These are phyloP conservation scores for Mormyrops attenuatus DNA, from an alignment of 2,797 vertebrate genomes.

Conservation along the genomic window DNA sequence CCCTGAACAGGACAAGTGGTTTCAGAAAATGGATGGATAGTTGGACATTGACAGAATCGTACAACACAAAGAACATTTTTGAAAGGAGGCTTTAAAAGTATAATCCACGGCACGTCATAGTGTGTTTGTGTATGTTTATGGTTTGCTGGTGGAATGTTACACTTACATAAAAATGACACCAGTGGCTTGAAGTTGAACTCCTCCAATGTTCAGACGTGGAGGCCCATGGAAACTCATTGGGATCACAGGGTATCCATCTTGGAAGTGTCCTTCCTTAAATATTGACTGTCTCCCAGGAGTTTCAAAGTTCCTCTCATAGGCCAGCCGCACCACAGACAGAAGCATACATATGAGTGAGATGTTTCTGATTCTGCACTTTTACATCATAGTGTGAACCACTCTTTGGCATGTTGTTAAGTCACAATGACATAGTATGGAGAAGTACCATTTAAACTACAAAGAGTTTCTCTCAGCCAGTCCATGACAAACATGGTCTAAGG, in stretches of 20 bases:
- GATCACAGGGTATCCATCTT: slow-evolving; percentile 16
- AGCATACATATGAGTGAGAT: background rate
- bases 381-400: background rate
- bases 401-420: too few relatives aligned
- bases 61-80: background rate
- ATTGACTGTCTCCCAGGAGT: slow-evolving; percentile 23
- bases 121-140: background rate
- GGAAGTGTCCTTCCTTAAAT: slow-evolving; percentile 19
- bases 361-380: background rate
- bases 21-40: background rate
- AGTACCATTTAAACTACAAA: background rate
- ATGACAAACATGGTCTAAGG: background rate
- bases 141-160: slow-evolving; percentile 27
- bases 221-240: slow-evolving; percentile 13
- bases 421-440: background rate
- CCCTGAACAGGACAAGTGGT: background rate
- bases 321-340: background rate
- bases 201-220: slow-evolving; percentile 15
- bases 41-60: background rate
- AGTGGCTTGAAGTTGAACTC: slow-evolving; percentile 6
- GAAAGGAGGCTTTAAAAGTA: background rate
- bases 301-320: slow-evolving; percentile 12
- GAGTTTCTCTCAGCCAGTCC: background rate
- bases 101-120: background rate
- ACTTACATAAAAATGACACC: slow-evolving; percentile 20